Conservation (phyloP, 2,888 invertebrate species). For the Brassicogethes aeneus region DNA sequence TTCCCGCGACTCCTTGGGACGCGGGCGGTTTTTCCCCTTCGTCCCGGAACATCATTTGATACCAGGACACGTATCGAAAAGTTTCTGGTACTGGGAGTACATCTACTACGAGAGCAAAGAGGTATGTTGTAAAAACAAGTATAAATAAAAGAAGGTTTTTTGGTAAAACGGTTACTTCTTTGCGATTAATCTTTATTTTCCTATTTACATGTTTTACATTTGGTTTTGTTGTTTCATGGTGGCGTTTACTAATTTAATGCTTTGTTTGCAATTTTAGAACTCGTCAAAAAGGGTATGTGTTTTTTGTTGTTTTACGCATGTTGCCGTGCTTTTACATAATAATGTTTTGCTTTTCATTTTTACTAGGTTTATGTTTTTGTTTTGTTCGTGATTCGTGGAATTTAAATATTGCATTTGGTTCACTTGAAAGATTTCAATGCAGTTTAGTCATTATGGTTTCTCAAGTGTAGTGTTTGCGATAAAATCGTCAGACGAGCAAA, state of each 20-base stretch:
- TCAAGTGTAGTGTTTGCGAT: too few relatives aligned
- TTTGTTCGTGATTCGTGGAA: too few relatives aligned
- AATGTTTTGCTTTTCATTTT: too few relatives aligned
- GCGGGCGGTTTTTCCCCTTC: slow-evolving; percentile 91
- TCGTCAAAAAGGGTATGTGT: not conserved
- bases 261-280: slow-evolving; percentile 1
- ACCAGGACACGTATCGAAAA: slow-evolving; percentile 68
- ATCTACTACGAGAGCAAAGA: slow-evolving; percentile 87
- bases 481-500: too few relatives aligned
- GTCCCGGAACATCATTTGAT: slow-evolving; percentile 88
- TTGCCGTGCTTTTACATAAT: too few relatives aligned
- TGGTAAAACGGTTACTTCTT: not conserved
- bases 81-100: slow-evolving; percentile 91
- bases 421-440: too few relatives aligned
- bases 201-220: not conserved
- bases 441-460: too few relatives aligned
- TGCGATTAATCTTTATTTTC: not conserved
- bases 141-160: not conserved
- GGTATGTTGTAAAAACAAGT: slow-evolving; percentile 42
- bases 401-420: too few relatives aligned
- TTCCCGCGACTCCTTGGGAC: slow-evolving; percentile 70
- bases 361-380: too few relatives aligned
- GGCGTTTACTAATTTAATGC: not conserved
- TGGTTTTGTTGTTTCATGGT: slow-evolving; percentile 2
- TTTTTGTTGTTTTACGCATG: not conserved